Base-by-base conservation (phyloP, 2,888 invertebrate species). In the Glaucopsyche alexis region DNA sequence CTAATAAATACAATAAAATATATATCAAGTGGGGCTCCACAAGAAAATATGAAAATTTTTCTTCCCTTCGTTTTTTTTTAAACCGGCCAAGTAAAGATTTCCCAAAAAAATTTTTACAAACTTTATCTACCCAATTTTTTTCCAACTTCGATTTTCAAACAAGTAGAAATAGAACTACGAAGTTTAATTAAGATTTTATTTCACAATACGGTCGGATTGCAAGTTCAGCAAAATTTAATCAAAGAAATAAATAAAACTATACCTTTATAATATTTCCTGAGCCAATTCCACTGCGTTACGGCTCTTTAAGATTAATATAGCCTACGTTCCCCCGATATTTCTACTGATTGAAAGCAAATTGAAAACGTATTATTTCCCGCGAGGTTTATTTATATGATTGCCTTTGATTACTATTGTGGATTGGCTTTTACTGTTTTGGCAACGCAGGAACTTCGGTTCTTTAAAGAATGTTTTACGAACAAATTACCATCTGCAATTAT, bases 321-420 rank as follows among this genome's bases (percentile, higher is more conserved):
- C 73, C 38, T 69, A 19, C 69, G 47, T 49, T 76, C 74, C 77
- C 78, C 29, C 60, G 76, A 74, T 73, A 76, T 77, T 77, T 76
- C 75, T 75, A 74, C 74, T 76, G 75, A 78, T 79, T 77, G 77
- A 76, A 77, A 77, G 76, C 72, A 76, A 76, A 79, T 79, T 78
- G 75, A 75, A 78, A 76, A 76, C 72, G 77, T 76, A 79, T 78
- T 75, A 77, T 75, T 76, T 77, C 79, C 78, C 77, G 50, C 19
- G 77, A 65, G 78, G 72, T 73, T 73, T 69, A 38, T 71, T 45
- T 74, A 64, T 73, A 55, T 74, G 70, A 72, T 74, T 76, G 74
- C 72, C 73, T 71, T 76, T 78, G 74, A 77, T 76, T 75, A 73
- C 73, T 72, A 73, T 73, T 71, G 69, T 69, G 16, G 29, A 69